A percentile compares a stretch with the other conserved stretches of the same genome.
Conservation (phyloP, 2,888 invertebrate genomes). For the Eristalis tenax region DNA sequence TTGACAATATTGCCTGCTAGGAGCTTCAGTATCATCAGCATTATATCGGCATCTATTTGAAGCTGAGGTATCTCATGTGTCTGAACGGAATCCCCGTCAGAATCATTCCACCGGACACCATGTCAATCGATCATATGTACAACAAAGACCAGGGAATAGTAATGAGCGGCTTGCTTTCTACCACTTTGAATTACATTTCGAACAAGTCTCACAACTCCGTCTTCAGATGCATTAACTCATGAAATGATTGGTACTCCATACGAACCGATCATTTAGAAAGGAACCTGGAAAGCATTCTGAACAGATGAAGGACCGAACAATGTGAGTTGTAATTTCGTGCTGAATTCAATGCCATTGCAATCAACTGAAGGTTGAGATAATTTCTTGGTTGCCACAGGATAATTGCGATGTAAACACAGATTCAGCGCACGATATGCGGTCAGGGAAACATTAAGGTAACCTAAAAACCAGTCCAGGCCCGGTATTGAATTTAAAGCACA, state of each 20-base stretch:
- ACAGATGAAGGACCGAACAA: not conserved
- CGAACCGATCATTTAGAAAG: not conserved
- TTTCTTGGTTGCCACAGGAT: not conserved
- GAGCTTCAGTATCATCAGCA: no score
- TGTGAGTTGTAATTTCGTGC: not conserved
- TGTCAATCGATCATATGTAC: not conserved
- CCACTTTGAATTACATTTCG: not conserved
- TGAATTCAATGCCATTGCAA: not conserved
- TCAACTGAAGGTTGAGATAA: not conserved
- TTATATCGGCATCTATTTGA: no score
- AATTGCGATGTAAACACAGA: not conserved
- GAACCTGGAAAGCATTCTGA: not conserved
- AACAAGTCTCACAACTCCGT: not conserved
- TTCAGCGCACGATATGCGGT: not conserved
- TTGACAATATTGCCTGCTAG: no score
- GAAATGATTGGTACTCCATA: not conserved
- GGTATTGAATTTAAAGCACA: not conserved
- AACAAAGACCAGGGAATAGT: not conserved
- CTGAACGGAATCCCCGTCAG: not conserved
- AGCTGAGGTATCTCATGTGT: no score
- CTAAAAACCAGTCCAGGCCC: not conserved
- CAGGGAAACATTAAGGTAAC: not conserved
- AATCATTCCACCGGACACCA: not conserved
- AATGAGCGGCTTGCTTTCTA: not conserved
- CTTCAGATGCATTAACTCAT: not conserved